A percentile compares a stretch with the other conserved stretches of the same genome.
These are phyloP conservation scores for Zaprionus gabonicus DNA, from an alignment of 1,140 invertebrate genomes.

Conservation along the genomic window DNA sequence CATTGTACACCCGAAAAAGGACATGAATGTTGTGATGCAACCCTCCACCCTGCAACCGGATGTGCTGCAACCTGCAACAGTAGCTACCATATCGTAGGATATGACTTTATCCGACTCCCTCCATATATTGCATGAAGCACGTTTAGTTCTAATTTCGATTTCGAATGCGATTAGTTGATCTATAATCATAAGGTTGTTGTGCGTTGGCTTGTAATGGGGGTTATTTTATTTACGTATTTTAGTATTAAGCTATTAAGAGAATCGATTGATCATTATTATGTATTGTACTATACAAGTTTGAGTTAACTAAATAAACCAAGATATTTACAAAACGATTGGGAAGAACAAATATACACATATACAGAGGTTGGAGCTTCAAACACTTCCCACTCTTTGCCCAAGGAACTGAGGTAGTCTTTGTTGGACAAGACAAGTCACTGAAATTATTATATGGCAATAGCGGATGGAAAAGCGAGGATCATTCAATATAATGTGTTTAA, in stretches of 20 bases:
- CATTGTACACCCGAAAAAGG: slow-evolving; percentile 1
- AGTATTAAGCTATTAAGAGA: slow-evolving; percentile 29
- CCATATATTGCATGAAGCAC: slow-evolving; percentile 15
- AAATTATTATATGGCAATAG: too few species aligned
- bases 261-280: slow-evolving; percentile 23
- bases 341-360: too few species aligned
- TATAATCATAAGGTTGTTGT: slow-evolving; percentile 41
- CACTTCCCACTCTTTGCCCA: too few species aligned
- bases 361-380: too few species aligned
- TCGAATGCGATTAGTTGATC: slow-evolving; percentile 34
- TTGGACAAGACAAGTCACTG: too few species aligned
- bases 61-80: slow-evolving; percentile 4
- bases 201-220: slow-evolving; percentile 23
- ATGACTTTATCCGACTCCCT: background rate
- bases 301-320: slow-evolving; percentile 28
- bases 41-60: background rate
- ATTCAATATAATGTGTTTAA: too few species aligned
- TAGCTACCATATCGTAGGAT: slow-evolving; percentile 28
- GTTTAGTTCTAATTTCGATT: slow-evolving; percentile 11
- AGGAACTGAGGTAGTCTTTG: too few species aligned
- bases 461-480: too few species aligned
- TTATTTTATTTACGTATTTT: slow-evolving; percentile 28
- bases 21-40: slow-evolving; percentile 7
- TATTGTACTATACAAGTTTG: slow-evolving; percentile 16
- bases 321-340: background rate